Evolutionary conservation across 1,140 invertebrate genomes (phyloP).

Genomic region (Danaus melanippus): DNA sequence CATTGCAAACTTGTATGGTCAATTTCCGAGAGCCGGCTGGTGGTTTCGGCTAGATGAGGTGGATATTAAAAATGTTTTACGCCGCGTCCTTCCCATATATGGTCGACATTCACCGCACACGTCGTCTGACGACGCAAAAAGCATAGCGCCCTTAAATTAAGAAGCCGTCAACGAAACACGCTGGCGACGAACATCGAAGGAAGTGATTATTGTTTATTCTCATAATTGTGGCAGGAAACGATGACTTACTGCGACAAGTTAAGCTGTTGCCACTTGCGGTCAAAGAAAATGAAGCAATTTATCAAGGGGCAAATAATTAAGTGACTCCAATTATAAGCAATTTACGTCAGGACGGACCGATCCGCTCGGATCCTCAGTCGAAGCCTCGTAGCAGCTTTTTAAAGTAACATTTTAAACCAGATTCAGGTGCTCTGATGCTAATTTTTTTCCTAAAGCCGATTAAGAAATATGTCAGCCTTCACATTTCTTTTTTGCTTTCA

Average conservation of each 20-base stretch:
- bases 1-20: background rate
- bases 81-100: constrained; percentile 31
- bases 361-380: no score
- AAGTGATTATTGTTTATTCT: constrained; percentile 69
- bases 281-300: constrained; percentile 56
- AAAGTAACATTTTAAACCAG: no score
- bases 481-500: no score
- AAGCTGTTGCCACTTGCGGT: constrained; percentile 29
- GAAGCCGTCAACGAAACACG: constrained; percentile 10
- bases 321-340: constrained; percentile 28
- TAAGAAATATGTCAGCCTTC: no score
- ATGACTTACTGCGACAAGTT: constrained; percentile 24
- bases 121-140: constrained; percentile 31
- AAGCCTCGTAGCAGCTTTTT: no score
- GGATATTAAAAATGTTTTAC: constrained; percentile 31
- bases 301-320: constrained; percentile 40
- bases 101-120: constrained; percentile 40
- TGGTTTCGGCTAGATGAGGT: constrained; percentile 38
- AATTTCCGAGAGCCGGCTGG: constrained; percentile 15
- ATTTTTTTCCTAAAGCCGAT: no score
- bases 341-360: constrained; percentile 22
- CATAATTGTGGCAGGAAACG: constrained; percentile 61
- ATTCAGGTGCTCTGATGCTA: no score
- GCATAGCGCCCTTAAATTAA: constrained; percentile 46
- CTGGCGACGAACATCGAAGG: constrained; percentile 33